A percentile compares a stretch with the other conserved stretches of the same genome.
phyloP scores from a whole-genome alignment of 2,113 vertebrate species.

The Fregata magnificens region DNA sequence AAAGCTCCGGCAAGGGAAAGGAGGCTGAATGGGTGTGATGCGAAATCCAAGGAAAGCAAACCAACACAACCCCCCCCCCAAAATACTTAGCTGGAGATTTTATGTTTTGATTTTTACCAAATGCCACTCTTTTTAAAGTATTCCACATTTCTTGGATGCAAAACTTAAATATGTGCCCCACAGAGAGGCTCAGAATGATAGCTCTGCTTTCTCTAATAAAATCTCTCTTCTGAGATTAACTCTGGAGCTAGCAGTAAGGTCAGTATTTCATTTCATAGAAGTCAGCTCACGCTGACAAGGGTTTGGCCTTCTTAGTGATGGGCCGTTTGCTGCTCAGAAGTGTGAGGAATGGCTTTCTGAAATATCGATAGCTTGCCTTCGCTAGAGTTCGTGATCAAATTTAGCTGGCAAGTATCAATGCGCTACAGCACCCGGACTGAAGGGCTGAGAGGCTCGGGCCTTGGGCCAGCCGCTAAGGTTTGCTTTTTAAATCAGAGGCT shows the following conservation, averaged over 20 bases:
- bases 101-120: background rate
- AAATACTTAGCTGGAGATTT: background rate
- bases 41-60: background rate
- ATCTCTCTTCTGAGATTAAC: background rate
- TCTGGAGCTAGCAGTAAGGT: background rate
- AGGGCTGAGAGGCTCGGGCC: background rate
- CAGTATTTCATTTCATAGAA: conserved; percentile 1
- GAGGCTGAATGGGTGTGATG: background rate
- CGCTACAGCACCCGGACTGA: background rate
- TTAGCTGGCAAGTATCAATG: background rate
- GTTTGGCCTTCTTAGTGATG: conserved; percentile 44
- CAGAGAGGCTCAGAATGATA: background rate
- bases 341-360: conserved; percentile 45
- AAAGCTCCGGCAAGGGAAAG: background rate
- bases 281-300: background rate
- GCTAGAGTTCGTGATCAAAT: background rate
- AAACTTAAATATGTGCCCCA: background rate
- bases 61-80: background rate
- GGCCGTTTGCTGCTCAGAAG: conserved; percentile 51
- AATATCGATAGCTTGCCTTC: conserved; percentile 25
- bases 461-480: background rate
- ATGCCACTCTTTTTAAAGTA: background rate
- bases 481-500: background rate
- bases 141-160: background rate
- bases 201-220: conserved; percentile 4